Percentiles rank a stretch among this genome's conserved stretches.
These are phyloP conservation scores for Propithecus coquereli DNA, from an alignment of 2,113 vertebrate genomes.

Conservation along the genomic window DNA sequence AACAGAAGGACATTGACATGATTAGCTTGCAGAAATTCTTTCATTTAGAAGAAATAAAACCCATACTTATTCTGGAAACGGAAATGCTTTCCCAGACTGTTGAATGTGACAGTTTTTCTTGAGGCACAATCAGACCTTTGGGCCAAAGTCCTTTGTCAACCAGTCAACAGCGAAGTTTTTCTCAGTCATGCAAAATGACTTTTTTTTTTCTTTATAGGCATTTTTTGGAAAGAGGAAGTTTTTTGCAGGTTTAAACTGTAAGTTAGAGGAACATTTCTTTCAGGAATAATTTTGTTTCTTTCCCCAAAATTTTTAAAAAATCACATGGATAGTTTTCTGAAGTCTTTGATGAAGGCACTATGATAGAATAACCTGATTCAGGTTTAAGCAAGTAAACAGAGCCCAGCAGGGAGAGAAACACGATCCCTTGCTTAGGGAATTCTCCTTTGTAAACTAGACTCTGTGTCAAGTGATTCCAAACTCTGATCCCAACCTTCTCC, in stretches of 20 bases:
- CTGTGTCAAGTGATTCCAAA: neutral
- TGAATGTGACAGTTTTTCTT: neutral
- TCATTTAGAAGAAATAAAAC: conserved; percentile 21
- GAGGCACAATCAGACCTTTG: neutral
- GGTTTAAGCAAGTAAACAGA: neutral
- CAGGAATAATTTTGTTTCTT: neutral
- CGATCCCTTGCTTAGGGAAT: neutral
- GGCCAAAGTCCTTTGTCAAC: conserved; percentile 23
- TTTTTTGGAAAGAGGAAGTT: neutral
- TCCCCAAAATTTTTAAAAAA: neutral
- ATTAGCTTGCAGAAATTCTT: conserved; percentile 36
- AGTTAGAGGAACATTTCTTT: neutral
- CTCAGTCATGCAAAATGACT: conserved; percentile 23
- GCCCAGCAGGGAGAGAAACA: neutral
- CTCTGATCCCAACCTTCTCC: neutral
- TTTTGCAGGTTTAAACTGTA: conserved; percentile 50
- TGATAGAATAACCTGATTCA: neutral
- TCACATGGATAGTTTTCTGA: neutral
- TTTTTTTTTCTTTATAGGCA: conserved; percentile 2
- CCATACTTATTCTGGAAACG: conserved; percentile 4
- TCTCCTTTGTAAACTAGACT: neutral
- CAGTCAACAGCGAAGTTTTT: conserved; percentile 31
- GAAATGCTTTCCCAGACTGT: neutral
- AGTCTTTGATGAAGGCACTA: neutral
- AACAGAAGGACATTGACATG: neutral